Evolutionary conservation across 2,113 vertebrate species (phyloP), one percentile per base, ranked within the genome.

Genomic region (Tragelaphus imberbis): DNA sequence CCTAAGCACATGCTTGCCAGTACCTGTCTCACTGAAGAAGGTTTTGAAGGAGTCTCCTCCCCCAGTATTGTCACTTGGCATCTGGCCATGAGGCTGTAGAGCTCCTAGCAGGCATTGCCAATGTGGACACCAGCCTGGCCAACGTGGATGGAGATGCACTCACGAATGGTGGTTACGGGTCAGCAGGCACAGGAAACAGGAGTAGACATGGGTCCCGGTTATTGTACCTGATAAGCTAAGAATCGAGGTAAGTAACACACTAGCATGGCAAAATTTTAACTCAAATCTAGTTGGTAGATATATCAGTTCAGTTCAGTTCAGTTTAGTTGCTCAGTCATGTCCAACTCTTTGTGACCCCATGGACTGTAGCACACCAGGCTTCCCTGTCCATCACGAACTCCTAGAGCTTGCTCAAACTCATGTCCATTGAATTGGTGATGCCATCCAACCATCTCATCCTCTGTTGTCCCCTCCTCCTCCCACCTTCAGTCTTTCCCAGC

Each of bases 141-240:
- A 90, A 27, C 0, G 0, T n/a, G 40, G 8, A 79, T 90, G 88
- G 28, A 47, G 55, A 59, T 79, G 30, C 28, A 79, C 2, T 59
- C 55, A n/a, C 2, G 6, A 12, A n/a, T 79, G 33, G 65, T 36
- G 65, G 5, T 36, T 36, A 71, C 0, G 1, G n/a, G n/a, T 36
- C n/a, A 71, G 65, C 17, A 71, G 65, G n/a, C 0, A 0, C 33
- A 71, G 65, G 65, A 71, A 71, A 71, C 2, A 71, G n/a, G 4
- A 71, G n/a, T 68, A 68, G n/a, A 71, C 33, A 71, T 36, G n/a
- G n/a, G n/a, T 71, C 17, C 65, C 0, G 0, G 17, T 71, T 71
- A 71, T 36, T 36, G 65, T 71, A 4, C 17, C n/a, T 21, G 33
- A 71, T 71, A 71, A 71, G n/a, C 17, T 8, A n/a, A 71, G 17